A percentile compares a stretch with the other conserved stretches of the same genome.
phyloP scores from a whole-genome alignment of 2,888 invertebrate species.

The Rotaria magnacalcarata region DNA sequence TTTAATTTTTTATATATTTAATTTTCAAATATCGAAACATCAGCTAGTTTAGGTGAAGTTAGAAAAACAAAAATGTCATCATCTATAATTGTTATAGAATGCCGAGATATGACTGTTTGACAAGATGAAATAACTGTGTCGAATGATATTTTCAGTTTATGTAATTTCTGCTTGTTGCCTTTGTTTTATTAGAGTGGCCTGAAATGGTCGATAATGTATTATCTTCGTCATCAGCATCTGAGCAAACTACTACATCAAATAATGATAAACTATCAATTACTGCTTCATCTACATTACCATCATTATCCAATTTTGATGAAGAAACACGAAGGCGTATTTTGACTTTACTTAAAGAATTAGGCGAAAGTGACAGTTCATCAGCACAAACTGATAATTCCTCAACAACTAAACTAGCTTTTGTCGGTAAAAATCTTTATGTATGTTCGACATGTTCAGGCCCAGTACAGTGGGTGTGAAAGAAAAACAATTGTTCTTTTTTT shows the following conservation, averaged over 20 bases:
- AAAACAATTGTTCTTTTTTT: not conserved
- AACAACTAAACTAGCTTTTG: not conserved
- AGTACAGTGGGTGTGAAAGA: slow-evolving; percentile 27
- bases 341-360: slow-evolving; percentile 2
- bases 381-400: not conserved
- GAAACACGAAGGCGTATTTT: slow-evolving; percentile 9
- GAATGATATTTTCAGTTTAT: too few relatives aligned
- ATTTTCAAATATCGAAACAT: too few relatives aligned
- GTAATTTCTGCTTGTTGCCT: not conserved
- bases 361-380: not conserved
- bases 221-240: not conserved
- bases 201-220: not conserved
- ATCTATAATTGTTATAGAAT: too few relatives aligned
- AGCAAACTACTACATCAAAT: not conserved
- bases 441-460: slow-evolving; percentile 32
- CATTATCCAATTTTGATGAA: not conserved
- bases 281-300: not conserved
- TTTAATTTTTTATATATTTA: too few relatives aligned
- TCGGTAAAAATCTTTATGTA: slow-evolving; percentile 23
- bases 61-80: too few relatives aligned
- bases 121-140: too few relatives aligned
- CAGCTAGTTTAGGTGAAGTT: too few relatives aligned
- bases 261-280: not conserved
- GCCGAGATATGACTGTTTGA: too few relatives aligned
- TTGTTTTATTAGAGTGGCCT: not conserved